phyloP scores from a whole-genome alignment of 2,888 invertebrate species.

The Mythimna vitellina region DNA sequence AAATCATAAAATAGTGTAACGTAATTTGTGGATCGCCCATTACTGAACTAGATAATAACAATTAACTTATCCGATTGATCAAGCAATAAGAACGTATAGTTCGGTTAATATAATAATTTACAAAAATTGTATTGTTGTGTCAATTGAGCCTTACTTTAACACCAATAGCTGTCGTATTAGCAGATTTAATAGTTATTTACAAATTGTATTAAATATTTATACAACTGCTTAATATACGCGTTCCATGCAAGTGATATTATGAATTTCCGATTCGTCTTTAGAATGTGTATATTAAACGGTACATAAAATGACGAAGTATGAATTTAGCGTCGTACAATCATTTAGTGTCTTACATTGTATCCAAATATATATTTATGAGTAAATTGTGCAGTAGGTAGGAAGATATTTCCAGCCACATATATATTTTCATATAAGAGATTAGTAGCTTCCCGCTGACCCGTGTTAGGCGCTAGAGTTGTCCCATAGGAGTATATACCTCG shows the following conservation, averaged over 20 bases:
- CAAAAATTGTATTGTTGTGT: conserved; percentile 28
- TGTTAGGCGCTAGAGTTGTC: conserved; percentile 41
- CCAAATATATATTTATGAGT: conserved; percentile 42
- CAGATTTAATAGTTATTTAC: conserved; percentile 48
- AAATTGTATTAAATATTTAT: conserved; percentile 41
- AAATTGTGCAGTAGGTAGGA: conserved; percentile 30
- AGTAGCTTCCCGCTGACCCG: conserved; percentile 48
- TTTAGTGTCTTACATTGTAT: conserved; percentile 49
- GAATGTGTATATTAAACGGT: conserved; percentile 33
- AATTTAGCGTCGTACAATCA: conserved; percentile 24
- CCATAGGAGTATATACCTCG: conserved; percentile 13
- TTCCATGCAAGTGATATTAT: conserved; percentile 5
- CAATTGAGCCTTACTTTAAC: conserved; percentile 49
- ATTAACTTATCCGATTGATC: conserved; percentile 17
- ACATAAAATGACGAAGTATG: conserved; percentile 15
- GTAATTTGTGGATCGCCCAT: too few relatives aligned
- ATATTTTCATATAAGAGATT: conserved; percentile 48
- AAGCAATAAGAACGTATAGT: conserved; percentile 12
- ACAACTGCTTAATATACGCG: conserved; percentile 23
- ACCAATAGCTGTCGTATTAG: conserved; percentile 50
- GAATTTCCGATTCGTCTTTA: background rate
- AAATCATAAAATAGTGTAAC: too few relatives aligned
- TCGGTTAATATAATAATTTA: conserved; percentile 13
- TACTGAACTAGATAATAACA: background rate
- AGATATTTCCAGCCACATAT: conserved; percentile 38